Conservation (phyloP, 2,113 vertebrate genomes). For the Brachirus orientalis region DNA sequence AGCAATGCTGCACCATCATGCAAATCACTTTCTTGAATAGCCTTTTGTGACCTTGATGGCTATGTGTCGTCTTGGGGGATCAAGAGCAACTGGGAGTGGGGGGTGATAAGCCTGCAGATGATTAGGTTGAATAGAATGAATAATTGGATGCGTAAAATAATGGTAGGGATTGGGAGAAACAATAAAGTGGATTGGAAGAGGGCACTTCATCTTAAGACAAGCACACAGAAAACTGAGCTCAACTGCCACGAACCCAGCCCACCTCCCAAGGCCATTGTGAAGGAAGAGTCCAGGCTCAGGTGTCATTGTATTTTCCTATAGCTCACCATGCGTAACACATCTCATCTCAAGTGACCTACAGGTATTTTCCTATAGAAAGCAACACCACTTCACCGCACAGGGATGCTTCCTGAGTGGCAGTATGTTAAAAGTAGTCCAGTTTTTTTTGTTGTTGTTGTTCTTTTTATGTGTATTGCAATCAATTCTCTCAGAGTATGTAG, state of each 20-base stretch:
- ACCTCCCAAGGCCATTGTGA: constrained; percentile 74
- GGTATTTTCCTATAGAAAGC: constrained; percentile 65
- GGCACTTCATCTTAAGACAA: constrained; percentile 58
- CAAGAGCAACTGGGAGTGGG: constrained; percentile 28
- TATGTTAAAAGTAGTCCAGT: constrained; percentile 5
- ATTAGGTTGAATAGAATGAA: constrained; percentile 59
- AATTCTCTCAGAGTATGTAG: neutral
- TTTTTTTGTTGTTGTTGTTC: constrained; percentile 1
- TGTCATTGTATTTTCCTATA: constrained; percentile 76
- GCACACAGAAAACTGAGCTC: constrained; percentile 61
- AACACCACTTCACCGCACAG: constrained; percentile 38
- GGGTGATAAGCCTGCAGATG: constrained; percentile 48
- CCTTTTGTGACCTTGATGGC: constrained; percentile 40
- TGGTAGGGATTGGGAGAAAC: constrained; percentile 41
- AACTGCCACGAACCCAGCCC: constrained; percentile 31
- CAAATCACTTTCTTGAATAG: constrained; percentile 10
- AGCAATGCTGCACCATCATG: neutral
- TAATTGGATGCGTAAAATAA: constrained; percentile 70
- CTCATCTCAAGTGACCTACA: constrained; percentile 69
- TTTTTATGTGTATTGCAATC: too few species aligned
- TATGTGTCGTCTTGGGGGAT: constrained; percentile 34
- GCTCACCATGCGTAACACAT: constrained; percentile 54
- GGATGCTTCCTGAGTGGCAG: constrained; percentile 6
- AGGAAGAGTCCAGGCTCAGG: constrained; percentile 61
- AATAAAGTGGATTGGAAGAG: constrained; percentile 45